Evolutionary conservation across 1,140 invertebrate species (phyloP), one percentile per base, ranked within the genome.

Genomic region (Eupeodes corollae): DNA sequence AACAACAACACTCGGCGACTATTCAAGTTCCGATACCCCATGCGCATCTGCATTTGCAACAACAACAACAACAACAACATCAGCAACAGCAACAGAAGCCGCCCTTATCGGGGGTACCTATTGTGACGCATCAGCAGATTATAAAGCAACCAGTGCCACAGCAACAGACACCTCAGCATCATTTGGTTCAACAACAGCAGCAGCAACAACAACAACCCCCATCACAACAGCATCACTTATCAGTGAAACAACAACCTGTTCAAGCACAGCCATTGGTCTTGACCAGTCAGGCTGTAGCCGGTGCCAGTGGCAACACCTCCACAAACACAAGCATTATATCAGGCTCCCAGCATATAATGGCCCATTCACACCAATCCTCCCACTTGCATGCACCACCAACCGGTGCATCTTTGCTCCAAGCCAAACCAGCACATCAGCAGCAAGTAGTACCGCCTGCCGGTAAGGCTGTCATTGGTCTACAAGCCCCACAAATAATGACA

Each of bases 401-500:
- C 13, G 21, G 21, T 11, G 35, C 40, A 21, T 41, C 14, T 3
- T 39, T 46, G 41, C 35, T 48, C 13, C 47, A 52, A 21, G 5
- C 44, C 31, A 43, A 48, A 21, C 42, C 39, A 35, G 5, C 44
- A 19, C 60, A 61, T 32, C 53, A 66, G 50, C 56, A 63, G 21
- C 18, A 49, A 45, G 38, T 32, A 37, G 30, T 19, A 8, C 38
- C 58, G 15, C 51, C 59, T 8, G 32, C 26, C 11, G 59, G 53
- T 51, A 56, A 61, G 2, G 58, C 54, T 38, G 48, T 68, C 14
- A 63, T 65, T 45, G 58, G 53, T 11, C 50, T 69, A 1, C 68
- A 71, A 45, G 51, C 62, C 18, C 63, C 61, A 39, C 62, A 70
- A 44, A 73, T 79, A 13, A 54, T 79, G 16, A 68, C 74, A 0